Evolutionary conservation across 2,888 invertebrate genomes (phyloP).

Genomic region (Scaptomyza parva): DNA sequence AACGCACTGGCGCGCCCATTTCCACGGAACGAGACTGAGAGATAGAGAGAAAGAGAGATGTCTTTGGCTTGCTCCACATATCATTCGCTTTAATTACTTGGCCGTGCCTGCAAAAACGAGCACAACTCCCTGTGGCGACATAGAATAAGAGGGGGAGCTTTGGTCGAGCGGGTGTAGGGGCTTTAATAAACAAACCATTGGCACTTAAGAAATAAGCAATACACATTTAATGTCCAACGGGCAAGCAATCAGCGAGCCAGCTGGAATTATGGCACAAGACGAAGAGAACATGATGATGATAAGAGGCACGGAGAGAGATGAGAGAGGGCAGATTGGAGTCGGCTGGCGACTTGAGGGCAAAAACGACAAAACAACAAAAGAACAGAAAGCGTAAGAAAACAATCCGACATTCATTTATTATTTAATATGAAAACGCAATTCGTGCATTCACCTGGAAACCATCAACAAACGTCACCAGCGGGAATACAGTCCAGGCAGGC

Average conservation of each 20-base stretch:
- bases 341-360: conserved; percentile 21
- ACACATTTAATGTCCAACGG: conserved; percentile 72
- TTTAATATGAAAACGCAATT: conserved; percentile 81
- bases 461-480: conserved; percentile 82
- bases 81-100: conserved; percentile 69
- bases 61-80: conserved; percentile 46
- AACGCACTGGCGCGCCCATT: conserved; percentile 45
- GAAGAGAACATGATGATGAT: conserved; percentile 1
- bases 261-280: conserved; percentile 68
- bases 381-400: conserved; percentile 54
- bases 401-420: conserved; percentile 82
- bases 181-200: conserved; percentile 80
- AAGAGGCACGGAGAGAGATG: not conserved
- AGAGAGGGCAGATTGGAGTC: conserved; percentile 14
- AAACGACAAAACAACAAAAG: conserved; percentile 35
- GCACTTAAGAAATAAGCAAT: conserved; percentile 79
- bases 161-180: conserved; percentile 25
- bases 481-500: conserved; percentile 60
- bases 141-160: not conserved
- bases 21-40: not conserved
- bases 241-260: conserved; percentile 60
- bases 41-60: not conserved
- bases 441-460: conserved; percentile 83
- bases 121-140: conserved; percentile 71
- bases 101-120: conserved; percentile 38